Conservation (phyloP, 2,113 vertebrate species). For the Talpa occidentalis region DNA sequence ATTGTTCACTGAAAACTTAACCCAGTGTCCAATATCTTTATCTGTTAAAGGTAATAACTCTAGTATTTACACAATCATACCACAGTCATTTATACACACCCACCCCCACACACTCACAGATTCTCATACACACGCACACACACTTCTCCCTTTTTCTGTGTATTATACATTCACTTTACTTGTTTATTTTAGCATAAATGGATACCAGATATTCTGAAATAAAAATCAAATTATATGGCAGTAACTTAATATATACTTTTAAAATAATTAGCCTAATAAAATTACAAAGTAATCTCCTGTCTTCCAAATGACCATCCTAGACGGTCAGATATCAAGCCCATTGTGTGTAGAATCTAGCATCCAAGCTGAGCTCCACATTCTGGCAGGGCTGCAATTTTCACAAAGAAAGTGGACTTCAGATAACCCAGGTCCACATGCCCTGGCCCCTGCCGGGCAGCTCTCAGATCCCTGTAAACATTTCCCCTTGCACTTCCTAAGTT, state of each 20-base stretch:
- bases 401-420: not conserved
- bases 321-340: not conserved
- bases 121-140: not conserved
- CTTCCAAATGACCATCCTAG: not conserved
- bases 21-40: not conserved
- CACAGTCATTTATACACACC: not conserved
- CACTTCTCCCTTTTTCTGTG: not conserved
- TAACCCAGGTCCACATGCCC: not conserved
- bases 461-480: constrained; percentile 60
- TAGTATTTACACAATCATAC: not conserved
- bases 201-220: not conserved
- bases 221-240: not conserved
- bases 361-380: not conserved
- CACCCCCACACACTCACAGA: not conserved
- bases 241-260: not conserved
- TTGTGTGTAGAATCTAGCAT: not conserved
- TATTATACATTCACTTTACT: not conserved
- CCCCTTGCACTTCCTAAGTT: constrained; percentile 62
- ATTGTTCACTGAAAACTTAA: not conserved
- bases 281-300: not conserved
- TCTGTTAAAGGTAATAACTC: not conserved
- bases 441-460: not conserved
- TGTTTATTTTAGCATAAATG: not conserved
- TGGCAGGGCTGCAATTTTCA: not conserved
- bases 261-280: not conserved